Conservation (phyloP, 1,140 invertebrate genomes). For the Ganaspis sp. region DNA sequence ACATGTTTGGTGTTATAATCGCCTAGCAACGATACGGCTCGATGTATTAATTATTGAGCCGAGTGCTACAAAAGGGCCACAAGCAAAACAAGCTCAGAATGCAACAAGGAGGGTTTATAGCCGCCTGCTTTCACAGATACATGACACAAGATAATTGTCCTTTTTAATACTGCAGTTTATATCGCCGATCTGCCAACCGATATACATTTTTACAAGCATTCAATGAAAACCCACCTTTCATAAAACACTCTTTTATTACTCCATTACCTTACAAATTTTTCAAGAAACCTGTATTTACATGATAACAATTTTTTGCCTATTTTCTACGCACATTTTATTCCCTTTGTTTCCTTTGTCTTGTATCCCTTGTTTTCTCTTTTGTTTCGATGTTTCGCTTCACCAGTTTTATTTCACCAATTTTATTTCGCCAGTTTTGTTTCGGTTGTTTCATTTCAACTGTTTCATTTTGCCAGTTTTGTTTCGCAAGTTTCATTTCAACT, state of each 20-base stretch:
- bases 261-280: not conserved
- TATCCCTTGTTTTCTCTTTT: too few relatives aligned
- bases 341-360: too few relatives aligned
- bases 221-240: conserved; percentile 57
- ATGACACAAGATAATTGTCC: conserved; percentile 64
- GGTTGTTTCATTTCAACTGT: too few relatives aligned
- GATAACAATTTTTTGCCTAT: not conserved
- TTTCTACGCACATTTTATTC: too few relatives aligned
- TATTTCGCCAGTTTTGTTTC: too few relatives aligned
- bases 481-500: too few relatives aligned
- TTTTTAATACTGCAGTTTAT: conserved; percentile 64
- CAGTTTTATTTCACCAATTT: too few relatives aligned
- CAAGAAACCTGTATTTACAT: too few relatives aligned
- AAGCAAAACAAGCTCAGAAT: conserved; percentile 51
- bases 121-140: conserved; percentile 51
- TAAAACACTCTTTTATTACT: not conserved
- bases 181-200: conserved; percentile 62
- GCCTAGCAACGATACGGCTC: conserved; percentile 62
- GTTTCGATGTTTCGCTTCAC: too few relatives aligned
- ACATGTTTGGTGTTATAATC: conserved; percentile 59
- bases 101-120: not conserved
- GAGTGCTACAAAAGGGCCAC: conserved; percentile 45
- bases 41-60: conserved; percentile 74
- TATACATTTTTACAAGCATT: conserved; percentile 61
- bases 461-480: too few relatives aligned